phyloP scores from a whole-genome alignment of 2,797 vertebrate genomes.

The Pseudotriccus pelzelni region DNA sequence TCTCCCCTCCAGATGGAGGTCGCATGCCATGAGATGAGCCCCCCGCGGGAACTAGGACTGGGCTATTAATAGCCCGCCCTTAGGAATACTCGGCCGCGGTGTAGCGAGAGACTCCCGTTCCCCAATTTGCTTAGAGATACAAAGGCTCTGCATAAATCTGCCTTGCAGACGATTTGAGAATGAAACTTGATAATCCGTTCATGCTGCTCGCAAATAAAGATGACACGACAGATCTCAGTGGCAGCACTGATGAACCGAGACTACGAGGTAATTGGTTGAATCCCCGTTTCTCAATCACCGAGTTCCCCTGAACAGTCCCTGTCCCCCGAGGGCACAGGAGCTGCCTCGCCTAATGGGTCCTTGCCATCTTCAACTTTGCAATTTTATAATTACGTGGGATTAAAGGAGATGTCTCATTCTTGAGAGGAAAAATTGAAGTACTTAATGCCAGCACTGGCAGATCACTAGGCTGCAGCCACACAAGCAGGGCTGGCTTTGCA shows the following conservation, averaged over 20 bases:
- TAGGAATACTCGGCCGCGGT: neutral
- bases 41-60: neutral
- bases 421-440: neutral
- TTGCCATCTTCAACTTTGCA: neutral
- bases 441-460: neutral
- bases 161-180: neutral
- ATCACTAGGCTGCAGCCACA: fast-evolving
- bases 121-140: neutral
- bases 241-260: neutral
- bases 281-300: neutral
- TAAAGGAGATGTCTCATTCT: neutral
- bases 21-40: fast-evolving
- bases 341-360: neutral
- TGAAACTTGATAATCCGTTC: neutral
- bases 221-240: neutral
- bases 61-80: neutral
- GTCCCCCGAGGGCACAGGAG: neutral
- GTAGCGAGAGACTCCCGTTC: neutral
- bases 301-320: neutral
- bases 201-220: neutral
- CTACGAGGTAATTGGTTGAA: neutral
- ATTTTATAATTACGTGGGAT: neutral
- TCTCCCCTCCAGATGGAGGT: neutral
- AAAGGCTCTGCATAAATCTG: neutral
- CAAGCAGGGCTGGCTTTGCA: neutral